Evolutionary conservation across 2,797 vertebrate genomes (phyloP).

Genomic region (Pantherophis alleghaniensis): DNA sequence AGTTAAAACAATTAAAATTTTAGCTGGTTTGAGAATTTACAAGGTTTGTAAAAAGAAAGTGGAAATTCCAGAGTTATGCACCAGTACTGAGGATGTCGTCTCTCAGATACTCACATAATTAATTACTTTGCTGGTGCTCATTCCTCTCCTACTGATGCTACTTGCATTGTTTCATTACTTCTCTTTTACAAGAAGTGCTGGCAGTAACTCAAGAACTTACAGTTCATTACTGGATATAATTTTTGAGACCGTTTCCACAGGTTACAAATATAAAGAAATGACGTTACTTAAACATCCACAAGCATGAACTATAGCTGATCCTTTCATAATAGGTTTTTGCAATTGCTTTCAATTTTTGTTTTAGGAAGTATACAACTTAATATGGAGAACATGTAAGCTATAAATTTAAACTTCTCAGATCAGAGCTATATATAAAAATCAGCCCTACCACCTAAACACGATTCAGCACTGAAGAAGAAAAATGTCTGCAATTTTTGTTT

Average conservation of each 20-base stretch:
- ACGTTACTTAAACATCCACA: background rate
- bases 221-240: background rate
- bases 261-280: background rate
- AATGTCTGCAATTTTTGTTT: background rate
- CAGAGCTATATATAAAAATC: background rate
- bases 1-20: background rate
- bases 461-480: slow-evolving; percentile 1
- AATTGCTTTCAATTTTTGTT: background rate
- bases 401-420: background rate
- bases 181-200: background rate
- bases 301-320: background rate
- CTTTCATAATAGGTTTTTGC: background rate
- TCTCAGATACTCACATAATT: background rate
- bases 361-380: background rate
- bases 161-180: background rate
- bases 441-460: background rate
- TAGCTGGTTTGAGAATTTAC: background rate
- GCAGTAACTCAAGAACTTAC: background rate
- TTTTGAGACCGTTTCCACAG: background rate
- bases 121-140: background rate
- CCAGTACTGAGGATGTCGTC: background rate
- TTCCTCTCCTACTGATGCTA: background rate
- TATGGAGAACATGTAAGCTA: background rate
- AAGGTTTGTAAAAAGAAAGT: background rate
- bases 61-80: background rate